Conservation (phyloP, 1,140 invertebrate genomes). For the Drosophila ogumai region DNA sequence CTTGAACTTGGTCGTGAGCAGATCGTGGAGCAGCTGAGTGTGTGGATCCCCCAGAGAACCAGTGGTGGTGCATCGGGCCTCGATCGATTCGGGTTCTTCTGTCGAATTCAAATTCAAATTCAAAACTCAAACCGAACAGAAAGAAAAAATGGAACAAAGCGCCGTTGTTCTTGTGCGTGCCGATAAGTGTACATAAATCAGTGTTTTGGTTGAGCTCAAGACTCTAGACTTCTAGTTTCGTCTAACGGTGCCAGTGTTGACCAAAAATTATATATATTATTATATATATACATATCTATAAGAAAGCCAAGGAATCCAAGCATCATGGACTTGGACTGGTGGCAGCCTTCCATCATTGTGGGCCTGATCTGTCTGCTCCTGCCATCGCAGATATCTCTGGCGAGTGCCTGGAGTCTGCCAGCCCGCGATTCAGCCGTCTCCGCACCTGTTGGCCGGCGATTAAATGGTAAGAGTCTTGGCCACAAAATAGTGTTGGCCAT, state of each 20-base stretch:
- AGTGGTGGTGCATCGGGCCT: constrained; percentile 31
- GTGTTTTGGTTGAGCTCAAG: constrained; percentile 11
- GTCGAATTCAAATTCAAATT: constrained; percentile 3
- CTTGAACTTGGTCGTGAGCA: constrained; percentile 84
- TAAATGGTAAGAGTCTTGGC: constrained; percentile 69
- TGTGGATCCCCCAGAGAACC: constrained; percentile 15
- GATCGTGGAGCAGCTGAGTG: constrained; percentile 48
- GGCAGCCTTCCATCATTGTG: constrained; percentile 49
- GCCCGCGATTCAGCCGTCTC: constrained; percentile 17
- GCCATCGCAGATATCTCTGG: constrained; percentile 28
- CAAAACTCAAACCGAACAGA: constrained; percentile 4
- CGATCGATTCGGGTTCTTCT: constrained; percentile 23
- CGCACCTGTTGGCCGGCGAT: constrained; percentile 50
- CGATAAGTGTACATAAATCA: constrained; percentile 68
- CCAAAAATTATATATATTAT: not conserved
- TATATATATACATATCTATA: constrained; percentile 17
- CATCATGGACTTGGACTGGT: constrained; percentile 61
- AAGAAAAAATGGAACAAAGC: constrained; percentile 69
- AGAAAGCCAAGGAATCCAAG: not conserved
- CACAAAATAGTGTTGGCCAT: not conserved
- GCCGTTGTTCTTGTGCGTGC: constrained; percentile 71
- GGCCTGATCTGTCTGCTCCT: constrained; percentile 54
- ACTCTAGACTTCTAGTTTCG: constrained; percentile 48
- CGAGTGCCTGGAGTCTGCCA: constrained; percentile 66
- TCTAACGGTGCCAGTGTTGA: constrained; percentile 51